Percentiles rank a stretch among this genome's conserved stretches.
phyloP scores from a whole-genome alignment of 2,888 invertebrate species.

The Luperina nickerlii region DNA sequence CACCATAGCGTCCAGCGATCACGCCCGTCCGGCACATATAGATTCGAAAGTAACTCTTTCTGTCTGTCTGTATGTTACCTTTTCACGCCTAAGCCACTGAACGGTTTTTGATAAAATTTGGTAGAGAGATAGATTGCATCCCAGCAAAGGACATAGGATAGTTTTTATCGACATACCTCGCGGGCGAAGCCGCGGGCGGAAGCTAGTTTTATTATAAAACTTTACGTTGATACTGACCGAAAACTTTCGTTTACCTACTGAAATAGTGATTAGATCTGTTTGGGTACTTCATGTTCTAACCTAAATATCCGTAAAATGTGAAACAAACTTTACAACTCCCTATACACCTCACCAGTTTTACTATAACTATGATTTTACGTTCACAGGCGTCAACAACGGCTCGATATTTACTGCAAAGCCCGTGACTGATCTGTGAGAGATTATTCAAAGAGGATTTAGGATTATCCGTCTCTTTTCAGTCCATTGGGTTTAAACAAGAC shows the following conservation, averaged over 20 bases:
- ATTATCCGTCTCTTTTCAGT: slow-evolving; percentile 31
- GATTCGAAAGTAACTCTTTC: too few relatives aligned
- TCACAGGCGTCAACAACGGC: slow-evolving; percentile 39
- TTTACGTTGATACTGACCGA: not conserved
- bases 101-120: too few relatives aligned
- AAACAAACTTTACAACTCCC: slow-evolving; percentile 14
- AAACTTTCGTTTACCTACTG: slow-evolving; percentile 5
- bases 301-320: not conserved
- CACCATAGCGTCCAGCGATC: too few relatives aligned
- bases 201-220: not conserved
- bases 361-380: slow-evolving; percentile 39
- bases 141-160: too few relatives aligned
- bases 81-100: too few relatives aligned
- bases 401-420: slow-evolving; percentile 49
- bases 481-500: slow-evolving; percentile 28
- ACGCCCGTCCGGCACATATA: too few relatives aligned
- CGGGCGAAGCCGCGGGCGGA: too few relatives aligned
- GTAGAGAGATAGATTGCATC: too few relatives aligned
- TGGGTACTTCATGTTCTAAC: not conserved
- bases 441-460: slow-evolving; percentile 55
- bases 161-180: too few relatives aligned
- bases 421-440: slow-evolving; percentile 42
- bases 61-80: too few relatives aligned
- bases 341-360: slow-evolving; percentile 9
- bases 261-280: not conserved